These are phyloP conservation scores for Epizoanthus illoricatus DNA, from an alignment of 92 coral and sea anemone genomes.

Conservation along the genomic window DNA sequence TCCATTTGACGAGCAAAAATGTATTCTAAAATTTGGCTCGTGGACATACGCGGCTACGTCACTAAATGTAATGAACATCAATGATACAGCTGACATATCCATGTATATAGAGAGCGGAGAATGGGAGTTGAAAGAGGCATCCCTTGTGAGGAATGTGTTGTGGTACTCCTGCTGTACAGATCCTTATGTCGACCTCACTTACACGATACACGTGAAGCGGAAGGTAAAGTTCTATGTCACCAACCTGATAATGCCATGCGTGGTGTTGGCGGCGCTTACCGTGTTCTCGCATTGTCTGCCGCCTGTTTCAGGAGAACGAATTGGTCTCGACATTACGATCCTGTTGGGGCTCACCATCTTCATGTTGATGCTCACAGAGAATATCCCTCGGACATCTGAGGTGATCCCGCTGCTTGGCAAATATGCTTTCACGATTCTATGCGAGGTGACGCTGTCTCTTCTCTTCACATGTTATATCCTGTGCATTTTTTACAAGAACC, in stretches of 20 bases:
- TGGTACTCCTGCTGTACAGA: slow-evolving; percentile 88
- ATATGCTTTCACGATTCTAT: slow-evolving; percentile 79
- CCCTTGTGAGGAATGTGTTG: slow-evolving; percentile 67
- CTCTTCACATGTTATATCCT: slow-evolving; percentile 69
- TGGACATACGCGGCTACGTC: slow-evolving; percentile 88
- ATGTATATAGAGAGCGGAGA: slow-evolving; percentile 88
- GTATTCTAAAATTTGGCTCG: slow-evolving; percentile 85
- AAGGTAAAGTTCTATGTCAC: slow-evolving; percentile 81
- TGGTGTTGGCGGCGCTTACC: slow-evolving; percentile 70
- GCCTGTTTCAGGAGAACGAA: slow-evolving; percentile 89
- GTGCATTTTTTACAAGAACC: slow-evolving; percentile 70
- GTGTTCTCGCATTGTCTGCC: slow-evolving; percentile 83
- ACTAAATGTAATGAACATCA: slow-evolving; percentile 59
- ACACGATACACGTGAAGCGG: slow-evolving; percentile 73
- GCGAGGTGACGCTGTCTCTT: slow-evolving; percentile 79
- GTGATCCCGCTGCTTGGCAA: slow-evolving; percentile 90
- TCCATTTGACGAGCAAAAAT: slow-evolving; percentile 89
- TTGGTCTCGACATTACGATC: slow-evolving; percentile 86
- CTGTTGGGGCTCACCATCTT: slow-evolving; percentile 87
- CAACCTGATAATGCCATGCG: slow-evolving; percentile 85
- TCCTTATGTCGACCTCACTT: slow-evolving; percentile 86
- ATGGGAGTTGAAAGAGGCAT: slow-evolving; percentile 78
- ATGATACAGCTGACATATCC: slow-evolving; percentile 62
- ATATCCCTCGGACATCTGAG: slow-evolving; percentile 87
- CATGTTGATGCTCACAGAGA: slow-evolving; percentile 92